Base-by-base conservation (phyloP, 2,113 vertebrate genomes). In the Syngnathus scovelli region DNA sequence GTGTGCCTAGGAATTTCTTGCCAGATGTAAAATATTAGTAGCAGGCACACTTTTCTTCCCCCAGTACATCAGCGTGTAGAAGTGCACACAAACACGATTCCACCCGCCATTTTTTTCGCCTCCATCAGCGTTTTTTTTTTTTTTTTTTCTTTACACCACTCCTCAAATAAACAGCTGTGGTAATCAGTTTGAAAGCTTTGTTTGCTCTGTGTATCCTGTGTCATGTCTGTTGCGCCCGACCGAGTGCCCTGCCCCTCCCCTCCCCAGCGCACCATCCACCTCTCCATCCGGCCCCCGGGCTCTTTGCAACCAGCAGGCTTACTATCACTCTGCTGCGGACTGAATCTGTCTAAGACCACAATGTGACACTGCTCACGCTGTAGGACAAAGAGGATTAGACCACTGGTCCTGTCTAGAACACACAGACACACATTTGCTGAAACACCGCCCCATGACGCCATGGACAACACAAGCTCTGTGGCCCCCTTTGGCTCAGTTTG, bases 151-250 rank as follows among this genome's bases (percentile, higher is more conserved):
- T 71, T 75, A 44, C 5, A 36, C 69, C 75, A 59, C 64, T 76
- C 72, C 77, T 80, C 74, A 88, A 80, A 83, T 86, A 87, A 90
- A 89, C 80, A 80, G 87, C 90, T 88, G 83, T 84, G 76, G 80
- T 91, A 89, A 90, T 91, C 88, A 89, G 81, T 89, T 89, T 83
- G 85, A 86, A 83, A 86, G 79, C 82, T 89, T 86, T 86, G 88
- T 90, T 89, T 89, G 80, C 78, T 86, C 86, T 86, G 81, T 83
- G 75, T 68, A 73, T 85, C 78, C 80, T 70, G 77, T 74, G 82
- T 83, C 72, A 70, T 81, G 79, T 82, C 79, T 74, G 82, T 76
- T 71, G 70, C 69, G 41, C 9, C 68, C 75, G 66, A 79, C 69
- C 44, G 64, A 16, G 33, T 21, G 38, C 36, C 49, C 52, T 54